Base-by-base conservation (phyloP, 1,140 invertebrate species). In the Leucophenga varia region DNA sequence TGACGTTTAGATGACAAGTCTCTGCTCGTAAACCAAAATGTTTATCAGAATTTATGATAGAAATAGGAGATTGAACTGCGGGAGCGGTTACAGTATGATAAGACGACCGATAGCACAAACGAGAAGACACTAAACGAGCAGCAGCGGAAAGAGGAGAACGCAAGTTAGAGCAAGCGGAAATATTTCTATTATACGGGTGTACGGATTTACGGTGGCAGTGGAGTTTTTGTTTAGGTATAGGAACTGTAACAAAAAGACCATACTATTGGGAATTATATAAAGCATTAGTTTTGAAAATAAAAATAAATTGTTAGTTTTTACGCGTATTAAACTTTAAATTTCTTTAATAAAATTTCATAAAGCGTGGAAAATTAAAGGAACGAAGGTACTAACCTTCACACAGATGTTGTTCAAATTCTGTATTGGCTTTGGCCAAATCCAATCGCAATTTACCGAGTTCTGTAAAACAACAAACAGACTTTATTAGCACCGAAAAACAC, bases 341-440 rank as follows among this genome's bases (percentile, higher is more conserved):
- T n/a, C n/a, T n/a, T n/a, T n/a, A n/a, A n/a, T n/a, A n/a, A n/a
- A n/a, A n/a, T n/a, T n/a, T n/a, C n/a, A n/a, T n/a, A n/a, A n/a
- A n/a, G n/a, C n/a, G n/a, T n/a, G n/a, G n/a, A n/a, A n/a, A n/a
- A n/a, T n/a, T n/a, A n/a, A n/a, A n/a, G n/a, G n/a, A n/a, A n/a
- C n/a, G n/a, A n/a, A n/a, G n/a, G n/a, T n/a, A n/a, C 59, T 59
- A 46, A 72, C 69, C 69, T 72, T 72, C 70, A 28, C 64, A 72
- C 52, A 72, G 53, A 61, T 72, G 69, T 43, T 72, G 68, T 40
- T 72, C 59, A 43, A 72, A 72, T 39, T 72, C 69, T 28, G 64
- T 55, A 43, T 72, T 72, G 10, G 61, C 61, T 55, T 67, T 60
- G 28, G 67, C 63, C 47, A 72, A 48, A 46, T 71, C 65, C 55